Evolutionary conservation across 2,888 invertebrate genomes (phyloP), one percentile per base, ranked within the genome.

Genomic region (Drosophila demipolita): DNA sequence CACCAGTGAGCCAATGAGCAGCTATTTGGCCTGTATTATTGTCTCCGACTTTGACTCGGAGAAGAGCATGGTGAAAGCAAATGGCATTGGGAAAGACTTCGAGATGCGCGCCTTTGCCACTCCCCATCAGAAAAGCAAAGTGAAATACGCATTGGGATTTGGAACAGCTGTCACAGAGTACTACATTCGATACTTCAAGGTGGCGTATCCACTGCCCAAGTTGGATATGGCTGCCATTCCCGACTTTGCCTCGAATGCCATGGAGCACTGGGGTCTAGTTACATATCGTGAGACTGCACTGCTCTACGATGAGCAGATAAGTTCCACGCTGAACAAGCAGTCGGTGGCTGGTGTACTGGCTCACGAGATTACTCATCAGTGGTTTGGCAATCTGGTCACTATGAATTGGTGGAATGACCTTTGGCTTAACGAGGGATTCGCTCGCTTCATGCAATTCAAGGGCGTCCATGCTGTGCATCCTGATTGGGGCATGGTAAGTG

Each of bases 231-330:
- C 90, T 50, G 93, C 92, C n/a, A 92, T 93, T 38, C 93, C 92
- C 0, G 93, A 93, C 71, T 92, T 91, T 58, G 84, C 90, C 9
- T 92, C 92, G 0, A 98, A 98, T 3, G 99, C 99, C 0, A 99
- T 99, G 95, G 99, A 99, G 96, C 98, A 93, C 97, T 99, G 99
- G 99, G 95, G 95, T 2, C 94, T 99, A 40, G 96, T 99, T 2
- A 98, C 98, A 0, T 99, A 96, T 92, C 94, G 98, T 75, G 98
- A 99, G 93, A 96, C 96, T 0, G 95, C 96, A 62, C 94, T 99
- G 66, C 94, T 99, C 0, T 97, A 96, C 80, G 96, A 98, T 83
- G 93, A 94, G 12, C 92, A 93, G 0, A 95, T 95, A 11, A 97
- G 97, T 45, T 97, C 98, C 0, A 95, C 96, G 0, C 91, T 92